Evolutionary conservation across 2,113 vertebrate genomes (phyloP).

Genomic region (Macrotus californicus): DNA sequence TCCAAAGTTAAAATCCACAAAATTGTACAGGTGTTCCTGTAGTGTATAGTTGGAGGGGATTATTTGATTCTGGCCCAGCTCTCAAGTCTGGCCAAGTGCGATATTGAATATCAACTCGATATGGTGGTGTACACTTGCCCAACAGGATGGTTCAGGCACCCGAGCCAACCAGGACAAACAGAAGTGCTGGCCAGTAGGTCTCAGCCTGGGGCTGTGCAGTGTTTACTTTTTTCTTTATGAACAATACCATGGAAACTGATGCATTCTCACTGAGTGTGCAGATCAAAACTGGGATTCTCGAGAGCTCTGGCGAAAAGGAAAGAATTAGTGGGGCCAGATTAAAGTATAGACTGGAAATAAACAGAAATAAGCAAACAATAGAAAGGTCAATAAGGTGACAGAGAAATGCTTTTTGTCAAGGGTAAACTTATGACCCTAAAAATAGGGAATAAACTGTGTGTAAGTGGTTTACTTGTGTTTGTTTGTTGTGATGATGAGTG

Average conservation of each 20-base stretch:
- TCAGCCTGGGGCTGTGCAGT: background rate
- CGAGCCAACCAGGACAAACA: background rate
- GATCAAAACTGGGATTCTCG: constrained; percentile 24
- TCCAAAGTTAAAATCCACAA: constrained; percentile 34
- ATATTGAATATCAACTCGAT: constrained; percentile 7
- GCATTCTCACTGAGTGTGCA: background rate
- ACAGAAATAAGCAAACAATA: background rate
- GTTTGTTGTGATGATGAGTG: background rate
- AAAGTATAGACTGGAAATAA: constrained; percentile 1
- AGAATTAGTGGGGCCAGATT: background rate
- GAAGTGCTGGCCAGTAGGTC: background rate
- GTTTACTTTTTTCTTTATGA: background rate
- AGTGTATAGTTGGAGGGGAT: background rate
- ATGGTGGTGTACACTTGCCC: background rate
- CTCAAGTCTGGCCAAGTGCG: background rate
- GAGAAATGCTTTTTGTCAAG: constrained; percentile 25
- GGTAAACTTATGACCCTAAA: background rate
- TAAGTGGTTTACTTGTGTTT: background rate
- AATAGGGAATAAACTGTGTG: background rate
- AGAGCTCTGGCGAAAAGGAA: background rate
- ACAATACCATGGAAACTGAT: background rate
- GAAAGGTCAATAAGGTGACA: background rate
- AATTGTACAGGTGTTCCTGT: background rate
- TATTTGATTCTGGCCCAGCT: constrained; percentile 17
- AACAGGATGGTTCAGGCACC: background rate